Percentiles rank a stretch among this genome's conserved stretches.
Conservation (phyloP, 2,113 vertebrate species). For the Cryptomyrus ogoouensis region DNA sequence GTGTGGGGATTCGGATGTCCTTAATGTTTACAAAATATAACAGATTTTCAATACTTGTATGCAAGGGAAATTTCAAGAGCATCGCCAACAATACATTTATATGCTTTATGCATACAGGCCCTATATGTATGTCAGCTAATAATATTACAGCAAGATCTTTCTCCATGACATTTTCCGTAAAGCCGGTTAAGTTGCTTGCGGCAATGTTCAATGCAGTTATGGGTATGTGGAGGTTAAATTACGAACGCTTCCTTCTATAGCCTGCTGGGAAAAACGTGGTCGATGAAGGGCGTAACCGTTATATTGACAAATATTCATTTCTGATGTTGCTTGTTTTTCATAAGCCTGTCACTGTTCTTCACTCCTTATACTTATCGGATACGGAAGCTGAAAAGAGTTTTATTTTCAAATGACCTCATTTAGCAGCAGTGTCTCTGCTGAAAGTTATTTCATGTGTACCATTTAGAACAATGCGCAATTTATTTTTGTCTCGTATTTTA, state of each 20-base stretch:
- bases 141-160: neutral
- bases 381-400: neutral
- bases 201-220: neutral
- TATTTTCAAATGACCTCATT: neutral
- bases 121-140: neutral
- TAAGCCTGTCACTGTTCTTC: neutral
- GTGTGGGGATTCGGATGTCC: neutral
- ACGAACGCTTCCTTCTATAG: neutral
- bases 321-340: neutral
- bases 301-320: neutral
- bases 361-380: neutral
- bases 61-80: slow-evolving; percentile 37
- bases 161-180: neutral
- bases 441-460: neutral
- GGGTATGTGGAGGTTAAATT: neutral
- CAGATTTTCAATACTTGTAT: neutral
- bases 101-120: neutral
- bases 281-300: neutral
- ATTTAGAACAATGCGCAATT: neutral
- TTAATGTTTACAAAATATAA: neutral
- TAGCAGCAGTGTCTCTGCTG: neutral
- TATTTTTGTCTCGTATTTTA: neutral
- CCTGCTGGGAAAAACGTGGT: neutral
- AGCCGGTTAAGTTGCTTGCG: neutral
- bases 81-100: neutral